phyloP scores from a whole-genome alignment of 2,888 invertebrate genomes.

The Chrysomela aeneicollis region DNA sequence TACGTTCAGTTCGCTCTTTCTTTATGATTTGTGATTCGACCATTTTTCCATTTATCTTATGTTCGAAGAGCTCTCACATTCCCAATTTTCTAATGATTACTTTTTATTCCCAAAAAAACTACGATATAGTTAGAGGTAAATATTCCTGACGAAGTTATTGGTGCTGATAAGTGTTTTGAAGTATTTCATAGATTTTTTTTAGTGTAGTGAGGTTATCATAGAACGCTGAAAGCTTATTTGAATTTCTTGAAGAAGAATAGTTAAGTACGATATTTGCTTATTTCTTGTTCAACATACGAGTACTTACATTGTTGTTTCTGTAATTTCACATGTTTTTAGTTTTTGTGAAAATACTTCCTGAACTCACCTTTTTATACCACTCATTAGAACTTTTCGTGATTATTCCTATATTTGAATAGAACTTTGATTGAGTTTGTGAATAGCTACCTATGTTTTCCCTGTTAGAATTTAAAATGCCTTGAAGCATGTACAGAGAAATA shows the following conservation, averaged over 20 bases:
- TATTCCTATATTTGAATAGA: conserved; percentile 24
- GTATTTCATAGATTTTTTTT: conserved; percentile 29
- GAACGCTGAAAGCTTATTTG: conserved; percentile 31
- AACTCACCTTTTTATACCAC: conserved; percentile 22
- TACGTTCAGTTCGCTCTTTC: conserved; percentile 1
- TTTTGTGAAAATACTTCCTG: conserved; percentile 39
- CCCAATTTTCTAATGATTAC: conserved; percentile 23
- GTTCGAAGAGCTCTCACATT: background rate
- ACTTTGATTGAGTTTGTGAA: conserved; percentile 24
- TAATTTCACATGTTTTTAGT: conserved; percentile 22
- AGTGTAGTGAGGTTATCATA: conserved; percentile 26
- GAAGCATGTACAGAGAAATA: conserved; percentile 28
- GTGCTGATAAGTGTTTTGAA: conserved; percentile 35
- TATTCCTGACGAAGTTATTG: conserved; percentile 27
- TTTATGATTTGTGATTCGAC: too few relatives aligned
- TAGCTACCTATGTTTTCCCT: conserved; percentile 16
- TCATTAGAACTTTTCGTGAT: conserved; percentile 11
- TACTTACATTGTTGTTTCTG: conserved; percentile 13
- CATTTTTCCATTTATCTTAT: background rate
- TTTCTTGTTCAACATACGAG: conserved; percentile 24
- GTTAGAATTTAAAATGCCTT: conserved; percentile 25
- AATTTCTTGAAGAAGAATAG: conserved; percentile 19
- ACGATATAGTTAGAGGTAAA: conserved; percentile 37
- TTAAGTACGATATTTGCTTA: conserved; percentile 21
- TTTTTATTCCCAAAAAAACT: conserved; percentile 31